Conservation (phyloP, 2,113 vertebrate genomes). For the Neogale vison region DNA sequence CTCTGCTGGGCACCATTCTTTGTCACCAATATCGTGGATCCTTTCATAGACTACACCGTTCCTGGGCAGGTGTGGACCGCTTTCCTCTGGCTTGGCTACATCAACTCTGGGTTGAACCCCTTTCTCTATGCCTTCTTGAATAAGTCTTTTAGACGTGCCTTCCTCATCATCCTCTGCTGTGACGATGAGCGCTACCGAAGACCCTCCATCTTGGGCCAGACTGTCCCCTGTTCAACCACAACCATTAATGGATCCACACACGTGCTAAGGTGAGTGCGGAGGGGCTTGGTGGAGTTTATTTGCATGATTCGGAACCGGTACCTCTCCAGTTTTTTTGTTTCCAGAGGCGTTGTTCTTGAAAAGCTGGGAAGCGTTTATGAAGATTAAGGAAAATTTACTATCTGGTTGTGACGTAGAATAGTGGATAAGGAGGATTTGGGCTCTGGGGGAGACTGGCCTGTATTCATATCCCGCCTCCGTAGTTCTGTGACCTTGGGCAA, state of each 20-base stretch:
- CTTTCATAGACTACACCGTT: conserved; percentile 95
- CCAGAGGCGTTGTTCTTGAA: background rate
- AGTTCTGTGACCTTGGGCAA: background rate
- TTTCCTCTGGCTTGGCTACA: conserved; percentile 99
- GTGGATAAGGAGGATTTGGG: background rate
- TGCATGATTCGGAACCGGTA: background rate
- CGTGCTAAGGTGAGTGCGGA: conserved; percentile 94
- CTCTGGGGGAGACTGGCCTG: background rate
- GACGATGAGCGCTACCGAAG: conserved; percentile 94
- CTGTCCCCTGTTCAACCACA: conserved; percentile 91
- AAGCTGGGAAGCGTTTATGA: background rate
- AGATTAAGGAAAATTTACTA: background rate
- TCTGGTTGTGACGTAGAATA: background rate
- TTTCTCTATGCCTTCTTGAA: conserved; percentile 99
- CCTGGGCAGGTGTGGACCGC: conserved; percentile 95
- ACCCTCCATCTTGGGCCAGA: conserved; percentile 91
- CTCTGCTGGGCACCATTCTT: conserved; percentile 99
- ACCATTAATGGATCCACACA: conserved; percentile 98
- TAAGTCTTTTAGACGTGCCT: conserved; percentile 99
- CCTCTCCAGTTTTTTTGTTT: background rate
- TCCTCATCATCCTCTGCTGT: conserved; percentile 99
- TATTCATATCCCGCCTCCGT: background rate
- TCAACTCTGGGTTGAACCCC: conserved; percentile 99
- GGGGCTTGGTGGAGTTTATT: background rate
- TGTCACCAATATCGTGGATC: conserved; percentile 97